Conservation (phyloP, 2,113 vertebrate species). For the Camarhynchus parvulus region DNA sequence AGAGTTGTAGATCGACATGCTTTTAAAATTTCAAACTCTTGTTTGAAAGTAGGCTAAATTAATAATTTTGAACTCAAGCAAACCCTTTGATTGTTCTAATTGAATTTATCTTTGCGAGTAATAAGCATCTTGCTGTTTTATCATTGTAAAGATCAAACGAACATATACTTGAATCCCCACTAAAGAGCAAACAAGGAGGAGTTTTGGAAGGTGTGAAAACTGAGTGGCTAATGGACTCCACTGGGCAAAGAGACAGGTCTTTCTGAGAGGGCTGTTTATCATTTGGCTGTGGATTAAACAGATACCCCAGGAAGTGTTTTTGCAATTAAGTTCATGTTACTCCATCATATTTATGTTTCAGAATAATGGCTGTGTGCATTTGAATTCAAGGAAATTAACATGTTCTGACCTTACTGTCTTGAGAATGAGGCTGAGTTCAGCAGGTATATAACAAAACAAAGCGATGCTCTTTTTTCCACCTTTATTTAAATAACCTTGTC, state of each 20-base stretch:
- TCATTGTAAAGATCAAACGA: not conserved
- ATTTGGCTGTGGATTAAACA: conserved; percentile 61
- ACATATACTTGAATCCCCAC: not conserved
- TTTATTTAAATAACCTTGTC: conserved; percentile 5
- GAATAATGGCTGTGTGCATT: not conserved
- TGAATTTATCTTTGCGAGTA: not conserved
- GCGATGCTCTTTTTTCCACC: not conserved
- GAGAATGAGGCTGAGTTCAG: not conserved
- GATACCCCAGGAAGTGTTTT: conserved; percentile 52
- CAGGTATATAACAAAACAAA: not conserved
- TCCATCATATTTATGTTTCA: conserved; percentile 38
- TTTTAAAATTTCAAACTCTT: not conserved
- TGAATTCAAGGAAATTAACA: conserved; percentile 42
- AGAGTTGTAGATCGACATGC: not conserved
- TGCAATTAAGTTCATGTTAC: conserved; percentile 31
- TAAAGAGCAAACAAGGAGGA: not conserved
- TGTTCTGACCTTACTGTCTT: conserved; percentile 14
- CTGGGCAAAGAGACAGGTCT: conserved; percentile 4
- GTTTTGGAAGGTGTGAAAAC: conserved; percentile 12
- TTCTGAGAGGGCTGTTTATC: conserved; percentile 40
- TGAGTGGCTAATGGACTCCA: not conserved
- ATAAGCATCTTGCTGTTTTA: not conserved
- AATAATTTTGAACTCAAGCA: not conserved
- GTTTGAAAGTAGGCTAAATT: not conserved
- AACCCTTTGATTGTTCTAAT: not conserved